These are phyloP conservation scores for Aselliscus stoliczkanus DNA, from an alignment of 2,797 vertebrate species.

Conservation along the genomic window DNA sequence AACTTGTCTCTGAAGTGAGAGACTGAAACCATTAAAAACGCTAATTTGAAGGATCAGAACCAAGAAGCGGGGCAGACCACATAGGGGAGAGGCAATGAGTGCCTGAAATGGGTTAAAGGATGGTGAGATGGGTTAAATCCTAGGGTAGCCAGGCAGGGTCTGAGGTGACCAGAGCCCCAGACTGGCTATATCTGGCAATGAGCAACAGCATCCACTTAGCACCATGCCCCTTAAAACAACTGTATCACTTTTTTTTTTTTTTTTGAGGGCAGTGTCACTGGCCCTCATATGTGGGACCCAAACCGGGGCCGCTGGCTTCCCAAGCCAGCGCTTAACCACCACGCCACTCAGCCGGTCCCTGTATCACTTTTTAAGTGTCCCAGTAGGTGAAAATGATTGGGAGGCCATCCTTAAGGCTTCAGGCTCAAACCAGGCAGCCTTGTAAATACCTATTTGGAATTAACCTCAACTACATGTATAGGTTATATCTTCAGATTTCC, in stretches of 20 bases:
- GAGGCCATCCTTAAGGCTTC: background rate
- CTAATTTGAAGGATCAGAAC: background rate
- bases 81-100: background rate
- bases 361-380: background rate
- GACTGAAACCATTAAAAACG: background rate
- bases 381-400: background rate
- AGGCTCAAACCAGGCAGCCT: background rate
- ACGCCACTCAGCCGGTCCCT: too few species aligned
- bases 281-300: too few species aligned
- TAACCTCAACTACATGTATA: background rate
- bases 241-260: background rate
- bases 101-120: background rate
- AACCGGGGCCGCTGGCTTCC: too few species aligned
- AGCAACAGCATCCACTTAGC: background rate
- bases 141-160: background rate
- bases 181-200: too few species aligned
- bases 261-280: too few species aligned
- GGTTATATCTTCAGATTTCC: background rate
- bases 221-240: background rate
- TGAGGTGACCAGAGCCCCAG: background rate
- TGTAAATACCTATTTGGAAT: background rate
- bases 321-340: too few species aligned
- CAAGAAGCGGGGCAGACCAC: background rate
- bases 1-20: background rate
- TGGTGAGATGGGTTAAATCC: rapidly evolving